Evolutionary conservation across 1,140 invertebrate genomes (phyloP), one percentile per base, ranked within the genome.

Genomic region (Drosophila pectinifera): DNA sequence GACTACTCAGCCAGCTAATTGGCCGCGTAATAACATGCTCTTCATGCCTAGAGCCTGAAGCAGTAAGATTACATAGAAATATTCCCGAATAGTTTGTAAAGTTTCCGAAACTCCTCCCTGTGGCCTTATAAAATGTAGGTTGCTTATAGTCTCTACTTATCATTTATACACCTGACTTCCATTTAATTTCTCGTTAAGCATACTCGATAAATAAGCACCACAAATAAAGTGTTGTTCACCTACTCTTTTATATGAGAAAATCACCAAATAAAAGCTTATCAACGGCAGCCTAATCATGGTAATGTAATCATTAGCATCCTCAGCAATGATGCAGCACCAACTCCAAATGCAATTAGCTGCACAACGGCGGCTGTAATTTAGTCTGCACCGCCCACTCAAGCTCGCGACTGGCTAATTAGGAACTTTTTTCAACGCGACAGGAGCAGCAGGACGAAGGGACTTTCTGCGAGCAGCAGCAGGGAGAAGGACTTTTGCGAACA

Each of bases 341-440:
- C 74, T 86, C 58, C 28, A 72, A 86, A 65, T 86, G 83, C 78
- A 82, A 76, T 86, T 79, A 86, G 62, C 74, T 65, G 57, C 46
- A 72, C 58, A 79, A 73, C 46, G 58, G 45, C 65, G 46, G 56
- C 65, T 65, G 61, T 64, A 51, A 64, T 46, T 76, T 64, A 54
- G 39, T 28, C 42, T 39, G 34, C 42, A 3, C 36, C 45, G 14
- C 49, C 45, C 48, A 34, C 62, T 34, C 68, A 57, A 55, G 58
- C 55, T 54, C 34, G 63, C 70, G 20, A 55, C 54, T 49, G 79
- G 58, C 83, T 89, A 88, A 88, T 88, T 88, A 88, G 55, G 72
- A 89, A 83, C 79, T 80, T 88, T 20, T 85, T 58, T 31, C 65
- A 16, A 24, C 53, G 38, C 41, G 28, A 41, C 31, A 48, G 42